Conservation (phyloP, 2,113 vertebrate species). For the Casuarius casuarius region DNA sequence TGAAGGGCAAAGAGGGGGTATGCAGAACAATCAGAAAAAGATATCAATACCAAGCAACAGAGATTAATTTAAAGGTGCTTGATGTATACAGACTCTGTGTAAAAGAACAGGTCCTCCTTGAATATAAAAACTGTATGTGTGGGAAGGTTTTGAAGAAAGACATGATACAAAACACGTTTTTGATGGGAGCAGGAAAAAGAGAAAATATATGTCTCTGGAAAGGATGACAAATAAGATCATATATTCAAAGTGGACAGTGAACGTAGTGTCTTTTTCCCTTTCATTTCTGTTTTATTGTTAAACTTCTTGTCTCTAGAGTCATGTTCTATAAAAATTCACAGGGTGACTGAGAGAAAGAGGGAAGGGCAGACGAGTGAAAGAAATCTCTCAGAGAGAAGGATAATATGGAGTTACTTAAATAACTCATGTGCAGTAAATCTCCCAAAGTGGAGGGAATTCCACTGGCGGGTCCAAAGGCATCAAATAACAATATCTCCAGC, state of each 20-base stretch:
- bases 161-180: neutral
- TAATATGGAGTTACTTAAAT: neutral
- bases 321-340: neutral
- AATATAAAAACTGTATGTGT: neutral
- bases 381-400: neutral
- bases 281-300: neutral
- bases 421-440: neutral
- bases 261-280: neutral
- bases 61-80: slow-evolving; percentile 11
- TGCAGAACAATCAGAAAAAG: neutral
- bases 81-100: neutral
- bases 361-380: neutral
- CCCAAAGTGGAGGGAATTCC: neutral
- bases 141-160: neutral
- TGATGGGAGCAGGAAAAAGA: neutral
- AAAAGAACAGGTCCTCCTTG: neutral
- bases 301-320: neutral
- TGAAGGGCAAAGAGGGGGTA: neutral
- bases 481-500: neutral
- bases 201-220: neutral
- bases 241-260: neutral
- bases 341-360: neutral
- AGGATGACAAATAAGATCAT: neutral
- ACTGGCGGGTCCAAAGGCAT: neutral
- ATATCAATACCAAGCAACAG: neutral